Conservation (phyloP, 30 jellyfish, hydroid and myxozoan genomes). For the Cassiopea andromeda region DNA sequence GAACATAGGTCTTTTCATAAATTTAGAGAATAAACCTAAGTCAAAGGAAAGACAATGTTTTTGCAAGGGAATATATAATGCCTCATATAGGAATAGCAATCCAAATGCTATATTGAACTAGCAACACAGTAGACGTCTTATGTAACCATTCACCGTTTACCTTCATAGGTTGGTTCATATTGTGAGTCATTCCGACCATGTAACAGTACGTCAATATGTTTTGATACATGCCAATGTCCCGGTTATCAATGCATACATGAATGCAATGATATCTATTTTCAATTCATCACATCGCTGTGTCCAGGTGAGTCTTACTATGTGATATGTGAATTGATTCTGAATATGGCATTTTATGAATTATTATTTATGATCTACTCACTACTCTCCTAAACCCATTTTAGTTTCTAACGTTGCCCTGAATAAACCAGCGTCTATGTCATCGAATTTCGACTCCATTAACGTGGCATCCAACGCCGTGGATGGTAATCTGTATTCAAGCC, state of each 20-base stretch:
- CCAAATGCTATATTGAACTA: too few relatives aligned
- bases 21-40: too few relatives aligned
- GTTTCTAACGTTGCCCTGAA: neutral
- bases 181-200: slow-evolving; percentile 30
- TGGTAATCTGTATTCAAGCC: neutral
- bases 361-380: neutral
- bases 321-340: neutral
- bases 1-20: too few relatives aligned
- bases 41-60: too few relatives aligned
- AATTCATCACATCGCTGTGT: neutral
- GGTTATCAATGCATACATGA: slow-evolving; percentile 19
- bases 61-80: too few relatives aligned
- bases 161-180: slow-evolving; percentile 23
- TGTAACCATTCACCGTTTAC: neutral
- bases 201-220: neutral
- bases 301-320: neutral
- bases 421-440: neutral
- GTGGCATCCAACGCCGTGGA: neutral
- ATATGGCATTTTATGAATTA: neutral
- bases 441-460: neutral
- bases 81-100: too few relatives aligned
- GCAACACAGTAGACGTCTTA: too few relatives aligned
- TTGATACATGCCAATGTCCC: slow-evolving; percentile 35
- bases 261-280: neutral
- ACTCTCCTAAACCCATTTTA: neutral